These are phyloP conservation scores for Eulemur albifrons DNA, from an alignment of 2,797 vertebrate species.

Conservation along the genomic window DNA sequence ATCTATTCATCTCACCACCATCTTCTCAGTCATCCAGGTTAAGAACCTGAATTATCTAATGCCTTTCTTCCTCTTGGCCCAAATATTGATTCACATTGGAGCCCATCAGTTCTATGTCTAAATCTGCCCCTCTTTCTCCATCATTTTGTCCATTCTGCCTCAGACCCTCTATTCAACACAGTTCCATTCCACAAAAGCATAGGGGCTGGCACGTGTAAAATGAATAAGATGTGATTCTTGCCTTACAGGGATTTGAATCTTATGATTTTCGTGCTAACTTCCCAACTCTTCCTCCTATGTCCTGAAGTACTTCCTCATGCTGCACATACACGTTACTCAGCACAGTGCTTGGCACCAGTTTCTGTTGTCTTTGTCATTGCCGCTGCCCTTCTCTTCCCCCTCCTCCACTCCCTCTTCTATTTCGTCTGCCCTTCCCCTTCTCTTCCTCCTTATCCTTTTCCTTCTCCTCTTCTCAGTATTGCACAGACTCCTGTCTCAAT, in stretches of 20 bases:
- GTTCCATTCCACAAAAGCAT: background rate
- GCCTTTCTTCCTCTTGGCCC: background rate
- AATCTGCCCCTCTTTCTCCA: background rate
- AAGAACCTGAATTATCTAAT: background rate
- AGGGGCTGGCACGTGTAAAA: background rate
- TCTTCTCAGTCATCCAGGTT: background rate
- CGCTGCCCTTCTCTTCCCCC: background rate
- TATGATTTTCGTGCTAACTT: background rate
- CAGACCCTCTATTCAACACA: background rate
- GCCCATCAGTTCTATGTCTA: background rate
- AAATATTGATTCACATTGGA: background rate
- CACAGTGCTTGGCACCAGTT: background rate
- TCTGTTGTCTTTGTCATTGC: background rate
- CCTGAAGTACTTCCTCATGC: background rate
- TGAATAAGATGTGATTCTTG: background rate
- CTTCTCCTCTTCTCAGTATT: background rate
- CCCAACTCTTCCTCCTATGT: accelerated
- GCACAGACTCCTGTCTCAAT: background rate
- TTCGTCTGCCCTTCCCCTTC: background rate
- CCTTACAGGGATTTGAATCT: background rate
- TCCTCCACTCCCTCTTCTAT: no score
- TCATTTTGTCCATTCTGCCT: background rate
- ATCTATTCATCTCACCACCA: background rate
- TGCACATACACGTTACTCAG: accelerated
- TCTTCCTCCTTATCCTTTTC: background rate